Evolutionary conservation across 1,140 invertebrate species (phyloP), one percentile per base, ranked within the genome.

Genomic region (Macrobrachium rosenbergii): DNA sequence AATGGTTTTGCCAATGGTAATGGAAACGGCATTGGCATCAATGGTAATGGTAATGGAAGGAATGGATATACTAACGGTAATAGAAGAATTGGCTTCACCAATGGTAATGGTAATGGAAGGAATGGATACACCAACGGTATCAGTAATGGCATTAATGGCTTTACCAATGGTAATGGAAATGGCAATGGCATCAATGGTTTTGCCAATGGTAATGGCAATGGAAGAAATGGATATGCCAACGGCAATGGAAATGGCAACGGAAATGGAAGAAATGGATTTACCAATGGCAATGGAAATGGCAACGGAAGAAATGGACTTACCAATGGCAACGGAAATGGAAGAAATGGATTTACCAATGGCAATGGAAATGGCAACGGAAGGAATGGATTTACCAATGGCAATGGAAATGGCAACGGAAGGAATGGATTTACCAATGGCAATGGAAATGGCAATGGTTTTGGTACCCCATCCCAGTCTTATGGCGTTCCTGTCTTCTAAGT

Each of bases 91-190:
- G 16, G 7, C 2, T 10, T 5, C 52, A 72, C 14, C 12, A 72
- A 72, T n/a, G 69, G 69, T 43, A 28, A 72, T 28, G 23, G 23
- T 23, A 72, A 72, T 72, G 67, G 67, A 21, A 67, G 21, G 6
- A 23, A 23, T 14, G 37, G 37, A 21, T 21, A 37, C 11, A 37
- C 14, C 67, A 37, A 37, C 14, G 21, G 14, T 14, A 52, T 6
- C 10, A 10, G 45, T 28, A 72, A 72, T 72, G 67, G 45, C 45
- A 52, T 21, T 8, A 72, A 72, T 37, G 19, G 67, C 21, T 72
- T n/a, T 10, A 52, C 45, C 67, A 72, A 72, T 23, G 67, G 67
- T 37, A 72, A 67, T 67, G 63, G 63, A 6, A 67, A 67, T 67
- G 63, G 63, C 6, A 67, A 23, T 19, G 21, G 21, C 63, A 23